phyloP scores from a whole-genome alignment of 2,797 vertebrate species.

The Hydrolagus colliei region DNA sequence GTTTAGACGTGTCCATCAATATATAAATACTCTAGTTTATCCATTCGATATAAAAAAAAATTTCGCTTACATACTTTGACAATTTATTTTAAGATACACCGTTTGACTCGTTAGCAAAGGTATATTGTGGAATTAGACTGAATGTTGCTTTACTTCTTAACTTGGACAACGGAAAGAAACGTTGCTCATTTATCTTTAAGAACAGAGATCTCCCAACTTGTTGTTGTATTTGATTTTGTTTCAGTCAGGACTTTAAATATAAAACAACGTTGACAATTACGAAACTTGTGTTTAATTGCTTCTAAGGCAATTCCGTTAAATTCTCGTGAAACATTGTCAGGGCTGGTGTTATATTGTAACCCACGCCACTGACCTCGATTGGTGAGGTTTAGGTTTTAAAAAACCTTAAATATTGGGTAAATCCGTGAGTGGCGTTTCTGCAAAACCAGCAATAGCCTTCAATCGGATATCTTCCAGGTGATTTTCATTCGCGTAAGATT shows the following conservation, averaged over 20 bases:
- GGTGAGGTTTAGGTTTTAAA: background rate
- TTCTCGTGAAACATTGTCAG: background rate
- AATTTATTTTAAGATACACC: no score
- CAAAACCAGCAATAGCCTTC: background rate
- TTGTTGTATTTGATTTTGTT: no score
- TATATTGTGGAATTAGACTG: no score
- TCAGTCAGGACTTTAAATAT: background rate
- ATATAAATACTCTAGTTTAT: no score
- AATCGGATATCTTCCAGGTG: conserved; percentile 40
- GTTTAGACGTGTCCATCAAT: no score
- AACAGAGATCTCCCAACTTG: no score
- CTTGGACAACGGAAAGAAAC: no score
- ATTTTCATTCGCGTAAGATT: conserved; percentile 69
- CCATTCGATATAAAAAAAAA: no score
- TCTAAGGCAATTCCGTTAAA: background rate
- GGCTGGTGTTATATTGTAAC: background rate
- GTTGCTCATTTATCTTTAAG: no score
- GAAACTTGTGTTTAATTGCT: background rate
- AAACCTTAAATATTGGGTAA: conserved; percentile 26
- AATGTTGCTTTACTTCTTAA: no score
- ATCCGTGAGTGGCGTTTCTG: conserved; percentile 24
- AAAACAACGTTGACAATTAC: background rate
- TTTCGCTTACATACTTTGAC: no score
- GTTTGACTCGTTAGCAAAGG: no score
- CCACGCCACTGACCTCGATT: background rate